Base-by-base conservation (phyloP, 2,113 vertebrate species). In the Dromas ardeola region DNA sequence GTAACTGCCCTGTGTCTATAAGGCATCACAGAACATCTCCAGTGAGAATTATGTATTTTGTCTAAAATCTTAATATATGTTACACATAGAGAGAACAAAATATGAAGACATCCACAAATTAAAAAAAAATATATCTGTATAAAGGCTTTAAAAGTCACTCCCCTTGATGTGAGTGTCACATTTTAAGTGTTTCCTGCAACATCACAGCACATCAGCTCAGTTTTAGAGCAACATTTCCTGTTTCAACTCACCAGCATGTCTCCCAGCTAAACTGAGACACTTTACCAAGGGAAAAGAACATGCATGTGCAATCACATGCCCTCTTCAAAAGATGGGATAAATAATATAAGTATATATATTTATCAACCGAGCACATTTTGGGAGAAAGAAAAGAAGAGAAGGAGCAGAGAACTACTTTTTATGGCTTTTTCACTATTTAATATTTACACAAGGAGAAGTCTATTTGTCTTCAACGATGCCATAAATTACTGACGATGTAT, bases 271-370 rank as follows among this genome's bases (percentile, higher is more conserved):
- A 86, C 34, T 12, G 81, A 86, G 97, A 95, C 92, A 55, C 95
- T 94, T 96, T 1, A 80, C 95, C 70, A 87, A 89, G 36, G 93
- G 92, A 91, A 94, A 97, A 94, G 83, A 91, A 95, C 96, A 95
- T 27, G 79, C 95, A 62, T 11, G 86, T 83, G 83, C 84, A 91
- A 94, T 93, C 97, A 85, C 36, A 69, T 49, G 59, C 93, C 94
- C 47, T 73, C 91, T 88, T 96, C 95, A 93, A 62, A 95, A 91
- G 93, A 94, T 66, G 73, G 82, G 95, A 96, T 91, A 95, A 95
- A 81, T 96, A 96, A 97, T 86, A 89, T 55, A 97, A 9, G 11
- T 71, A 87, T 81, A 96, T 90, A 69, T 77, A 81, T 97, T 97
- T 92, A 96, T 96, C 96, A 95, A 84, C 78, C 66, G 82, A 88